Base-by-base conservation (phyloP, 1,140 invertebrate species). In the Drosophila murphyi region DNA sequence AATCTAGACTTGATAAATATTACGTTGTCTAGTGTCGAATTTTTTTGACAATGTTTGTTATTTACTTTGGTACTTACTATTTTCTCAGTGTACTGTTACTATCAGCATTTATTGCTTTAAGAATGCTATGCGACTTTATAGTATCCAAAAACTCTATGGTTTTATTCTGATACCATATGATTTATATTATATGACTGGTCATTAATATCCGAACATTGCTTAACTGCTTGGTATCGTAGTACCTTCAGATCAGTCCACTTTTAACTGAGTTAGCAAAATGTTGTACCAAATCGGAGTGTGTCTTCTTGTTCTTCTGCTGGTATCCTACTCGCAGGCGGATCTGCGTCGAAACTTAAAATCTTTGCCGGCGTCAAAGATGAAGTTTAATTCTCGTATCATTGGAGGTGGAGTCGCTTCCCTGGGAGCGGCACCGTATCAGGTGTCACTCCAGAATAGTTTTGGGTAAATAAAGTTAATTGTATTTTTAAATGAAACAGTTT, bases 371-470 rank as follows among this genome's bases (percentile, higher is more conserved):
- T 10, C 68, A 4, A 62, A 56, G 5, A 4, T 35, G 3, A 52
- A 41, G 10, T 60, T 43, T 1, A 81, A 10, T 32, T 65, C 70
- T 3, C 71, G 93, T 7, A 92, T 94, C 10, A 64, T 93, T 2
- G 93, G 93, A 4, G 93, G 93, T 20, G 47, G 75, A 5, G 68
- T 79, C 3, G 93, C 93, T 2, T 67, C 80, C 10, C 62, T 87
- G 20, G 92, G 89, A 5, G 72, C 77, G 4, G 93, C 91, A 32
- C 93, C 93, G 1, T 93, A 91, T 64, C 92, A 92, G 59, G 90
- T 93, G 2, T 93, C 93, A 3, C 31, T 93, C 2, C 91, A 93
- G 29, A 79, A 72, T 32, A 5, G 0, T 0, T 10, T 50, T 3
- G 83, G 82, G 82, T 86, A 72, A 63, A 0, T 12, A 7, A 20